phyloP scores from a whole-genome alignment of 2,888 invertebrate species.

The Entomobrya multifasciata region DNA sequence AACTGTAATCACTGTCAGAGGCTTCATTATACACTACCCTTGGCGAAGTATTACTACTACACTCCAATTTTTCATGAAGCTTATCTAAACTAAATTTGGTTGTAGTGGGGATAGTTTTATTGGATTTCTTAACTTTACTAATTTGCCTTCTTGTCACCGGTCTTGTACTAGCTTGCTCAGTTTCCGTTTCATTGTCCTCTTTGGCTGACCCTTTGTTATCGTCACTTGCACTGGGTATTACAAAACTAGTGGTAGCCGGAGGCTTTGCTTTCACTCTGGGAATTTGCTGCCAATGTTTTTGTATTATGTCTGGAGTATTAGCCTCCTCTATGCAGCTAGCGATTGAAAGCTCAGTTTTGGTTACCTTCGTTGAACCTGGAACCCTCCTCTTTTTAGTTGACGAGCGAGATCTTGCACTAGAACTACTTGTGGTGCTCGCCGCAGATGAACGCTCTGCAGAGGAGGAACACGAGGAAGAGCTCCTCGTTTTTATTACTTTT shows the following conservation, averaged over 20 bases:
- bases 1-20: slow-evolving; percentile 70
- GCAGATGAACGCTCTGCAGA: slow-evolving; percentile 65
- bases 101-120: slow-evolving; percentile 79
- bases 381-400: slow-evolving; percentile 37
- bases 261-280: slow-evolving; percentile 71
- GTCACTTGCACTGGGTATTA: slow-evolving; percentile 65
- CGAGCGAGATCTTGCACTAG: slow-evolving; percentile 67
- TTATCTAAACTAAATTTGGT: slow-evolving; percentile 77
- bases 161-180: slow-evolving; percentile 63
- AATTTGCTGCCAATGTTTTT: slow-evolving; percentile 71
- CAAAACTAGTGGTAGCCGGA: slow-evolving; percentile 62
- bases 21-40: slow-evolving; percentile 68
- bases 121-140: slow-evolving; percentile 73
- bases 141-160: slow-evolving; percentile 77
- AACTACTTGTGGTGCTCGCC: slow-evolving; percentile 65
- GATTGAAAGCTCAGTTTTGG: slow-evolving; percentile 67
- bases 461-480: slow-evolving; percentile 70
- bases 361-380: slow-evolving; percentile 8
- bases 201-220: slow-evolving; percentile 66
- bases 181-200: slow-evolving; percentile 62
- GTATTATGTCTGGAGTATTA: slow-evolving; percentile 63
- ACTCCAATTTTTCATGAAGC: slow-evolving; percentile 66
- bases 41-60: slow-evolving; percentile 62
- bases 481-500: slow-evolving; percentile 54
- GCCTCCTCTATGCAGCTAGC: slow-evolving; percentile 54